phyloP scores from a whole-genome alignment of 2,797 vertebrate genomes.

The Sebastes trivittatus region DNA sequence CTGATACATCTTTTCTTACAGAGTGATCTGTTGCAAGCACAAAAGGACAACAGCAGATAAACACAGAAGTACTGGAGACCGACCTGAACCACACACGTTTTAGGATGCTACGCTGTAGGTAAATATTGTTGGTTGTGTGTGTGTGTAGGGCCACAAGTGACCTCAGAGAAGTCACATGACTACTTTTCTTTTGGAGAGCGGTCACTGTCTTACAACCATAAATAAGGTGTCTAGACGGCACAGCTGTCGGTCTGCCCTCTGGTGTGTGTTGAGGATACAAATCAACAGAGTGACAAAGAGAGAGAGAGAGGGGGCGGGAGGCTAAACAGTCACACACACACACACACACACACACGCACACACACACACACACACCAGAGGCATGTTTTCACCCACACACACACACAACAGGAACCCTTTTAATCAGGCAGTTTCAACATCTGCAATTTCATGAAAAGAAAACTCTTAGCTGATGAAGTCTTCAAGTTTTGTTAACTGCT shows the following conservation, averaged over 20 bases:
- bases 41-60: not conserved
- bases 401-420: not conserved
- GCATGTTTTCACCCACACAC: not conserved
- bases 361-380: not conserved
- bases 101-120: not conserved
- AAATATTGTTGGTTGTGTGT: not conserved
- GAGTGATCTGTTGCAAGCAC: not conserved
- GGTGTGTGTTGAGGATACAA: constrained; percentile 69
- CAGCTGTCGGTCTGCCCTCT: constrained; percentile 56
- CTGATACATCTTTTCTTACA: not conserved
- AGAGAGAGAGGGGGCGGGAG: not conserved
- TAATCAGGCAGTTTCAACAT: not conserved
- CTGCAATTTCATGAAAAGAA: not conserved
- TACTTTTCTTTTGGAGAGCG: not conserved
- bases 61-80: not conserved
- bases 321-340: not conserved
- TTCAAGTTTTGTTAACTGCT: not conserved
- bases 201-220: constrained; percentile 1
- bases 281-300: constrained; percentile 53
- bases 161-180: not conserved
- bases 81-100: not conserved
- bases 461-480: not conserved
- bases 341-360: not conserved
- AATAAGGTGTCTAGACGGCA: constrained; percentile 65
- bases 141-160: not conserved